Conservation (phyloP, 1,140 invertebrate species). For the Atopsyche davidsoni region DNA sequence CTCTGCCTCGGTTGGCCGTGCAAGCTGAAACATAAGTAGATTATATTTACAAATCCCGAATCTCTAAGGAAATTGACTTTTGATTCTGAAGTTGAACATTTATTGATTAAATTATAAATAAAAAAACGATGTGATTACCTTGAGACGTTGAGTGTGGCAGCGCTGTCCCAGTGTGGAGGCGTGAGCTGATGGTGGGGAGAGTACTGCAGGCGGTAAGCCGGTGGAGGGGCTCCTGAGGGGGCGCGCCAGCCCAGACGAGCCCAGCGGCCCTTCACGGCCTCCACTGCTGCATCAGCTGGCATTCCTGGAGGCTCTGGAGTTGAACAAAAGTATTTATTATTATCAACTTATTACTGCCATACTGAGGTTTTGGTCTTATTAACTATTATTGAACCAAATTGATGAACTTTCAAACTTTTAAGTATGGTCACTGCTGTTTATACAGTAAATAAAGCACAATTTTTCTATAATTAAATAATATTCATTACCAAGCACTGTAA, state of each 20-base stretch:
- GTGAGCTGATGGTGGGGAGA: conserved; percentile 29
- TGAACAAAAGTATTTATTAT: no score
- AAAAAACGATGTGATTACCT: conserved; percentile 31
- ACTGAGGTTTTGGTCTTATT: no score
- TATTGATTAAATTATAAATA: neutral
- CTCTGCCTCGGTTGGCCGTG: conserved; percentile 33
- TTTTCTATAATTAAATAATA: no score
- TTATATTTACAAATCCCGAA: neutral
- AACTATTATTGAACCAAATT: no score
- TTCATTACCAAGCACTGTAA: conserved; percentile 75
- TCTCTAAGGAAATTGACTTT: neutral
- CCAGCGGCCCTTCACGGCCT: conserved; percentile 35
- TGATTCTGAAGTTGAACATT: neutral
- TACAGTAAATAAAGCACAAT: no score
- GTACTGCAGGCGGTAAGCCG: conserved; percentile 39
- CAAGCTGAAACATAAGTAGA: conserved; percentile 7
- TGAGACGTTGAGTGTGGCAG: conserved; percentile 37
- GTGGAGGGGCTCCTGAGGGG: conserved; percentile 33
- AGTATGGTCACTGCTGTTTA: no score
- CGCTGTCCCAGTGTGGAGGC: conserved; percentile 36
- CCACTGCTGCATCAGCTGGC: conserved; percentile 39
- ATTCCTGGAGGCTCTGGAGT: conserved; percentile 42
- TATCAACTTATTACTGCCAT: no score
- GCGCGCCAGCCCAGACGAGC: conserved; percentile 38
- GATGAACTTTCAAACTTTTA: no score